Conservation (phyloP, 2,797 vertebrate genomes). For the Peromyscus aztecus region DNA sequence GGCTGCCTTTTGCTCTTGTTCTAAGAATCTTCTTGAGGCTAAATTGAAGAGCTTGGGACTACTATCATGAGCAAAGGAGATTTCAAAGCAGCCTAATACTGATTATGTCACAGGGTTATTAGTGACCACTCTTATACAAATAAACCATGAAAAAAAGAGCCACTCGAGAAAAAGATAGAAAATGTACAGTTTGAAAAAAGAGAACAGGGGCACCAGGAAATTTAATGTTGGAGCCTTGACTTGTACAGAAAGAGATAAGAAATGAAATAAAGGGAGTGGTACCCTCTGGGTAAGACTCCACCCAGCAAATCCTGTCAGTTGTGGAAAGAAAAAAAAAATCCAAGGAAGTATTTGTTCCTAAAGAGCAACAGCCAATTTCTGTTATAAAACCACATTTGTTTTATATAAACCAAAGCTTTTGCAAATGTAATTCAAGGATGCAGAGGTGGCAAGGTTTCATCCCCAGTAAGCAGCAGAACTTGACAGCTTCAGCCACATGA, state of each 20-base stretch:
- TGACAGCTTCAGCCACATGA: background rate
- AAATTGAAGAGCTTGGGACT: background rate
- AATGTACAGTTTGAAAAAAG: background rate
- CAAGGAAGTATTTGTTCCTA: background rate
- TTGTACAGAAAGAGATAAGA: background rate
- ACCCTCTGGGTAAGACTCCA: background rate
- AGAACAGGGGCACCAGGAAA: background rate
- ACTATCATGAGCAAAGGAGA: background rate
- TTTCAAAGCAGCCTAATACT: background rate
- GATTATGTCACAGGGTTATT: too few species aligned
- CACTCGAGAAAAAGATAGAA: background rate
- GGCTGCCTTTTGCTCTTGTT: too few species aligned
- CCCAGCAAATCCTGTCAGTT: background rate
- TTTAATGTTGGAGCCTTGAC: background rate
- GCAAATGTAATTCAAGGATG: fast-evolving
- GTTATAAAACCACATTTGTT: background rate
- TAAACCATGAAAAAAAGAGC: too few species aligned
- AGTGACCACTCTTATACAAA: background rate
- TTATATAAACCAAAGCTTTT: background rate
- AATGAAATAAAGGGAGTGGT: background rate
- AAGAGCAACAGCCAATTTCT: background rate
- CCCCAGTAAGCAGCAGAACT: background rate
- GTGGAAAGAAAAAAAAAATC: background rate
- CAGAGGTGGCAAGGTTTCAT: too few species aligned
- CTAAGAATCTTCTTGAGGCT: background rate